Conservation (phyloP, 2,888 invertebrate species). For the Hydropsyche betteni region DNA sequence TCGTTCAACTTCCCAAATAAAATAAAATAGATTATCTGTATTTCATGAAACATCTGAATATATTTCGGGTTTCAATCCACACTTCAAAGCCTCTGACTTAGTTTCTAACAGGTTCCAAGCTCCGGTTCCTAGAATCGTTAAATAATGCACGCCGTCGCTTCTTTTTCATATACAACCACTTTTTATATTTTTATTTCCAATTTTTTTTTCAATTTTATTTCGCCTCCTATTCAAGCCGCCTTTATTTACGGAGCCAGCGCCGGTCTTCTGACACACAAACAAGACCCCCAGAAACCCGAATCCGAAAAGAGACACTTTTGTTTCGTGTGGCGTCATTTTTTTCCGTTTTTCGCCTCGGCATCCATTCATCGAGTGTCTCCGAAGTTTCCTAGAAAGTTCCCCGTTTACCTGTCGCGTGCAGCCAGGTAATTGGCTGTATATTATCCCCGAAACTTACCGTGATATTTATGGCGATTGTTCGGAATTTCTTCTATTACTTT, state of each 20-base stretch:
- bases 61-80: no score
- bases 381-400: constrained; percentile 12
- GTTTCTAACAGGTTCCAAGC: constrained; percentile 24
- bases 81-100: neutral
- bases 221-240: neutral
- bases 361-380: constrained; percentile 3
- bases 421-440: neutral
- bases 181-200: neutral
- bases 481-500: constrained; percentile 13
- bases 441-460: neutral
- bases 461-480: neutral
- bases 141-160: constrained; percentile 32
- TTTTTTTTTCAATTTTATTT: constrained; percentile 20
- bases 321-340: neutral
- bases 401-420: neutral
- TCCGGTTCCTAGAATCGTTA: constrained; percentile 33
- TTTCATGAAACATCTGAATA: no score
- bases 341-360: neutral
- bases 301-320: constrained; percentile 12
- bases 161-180: neutral
- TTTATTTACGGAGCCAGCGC: constrained; percentile 14
- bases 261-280: constrained; percentile 20
- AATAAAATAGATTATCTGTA: no score
- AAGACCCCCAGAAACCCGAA: constrained; percentile 15
- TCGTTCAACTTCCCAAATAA: no score